Base-by-base conservation (phyloP, 2,113 vertebrate species). In the Notechis scutatus region DNA sequence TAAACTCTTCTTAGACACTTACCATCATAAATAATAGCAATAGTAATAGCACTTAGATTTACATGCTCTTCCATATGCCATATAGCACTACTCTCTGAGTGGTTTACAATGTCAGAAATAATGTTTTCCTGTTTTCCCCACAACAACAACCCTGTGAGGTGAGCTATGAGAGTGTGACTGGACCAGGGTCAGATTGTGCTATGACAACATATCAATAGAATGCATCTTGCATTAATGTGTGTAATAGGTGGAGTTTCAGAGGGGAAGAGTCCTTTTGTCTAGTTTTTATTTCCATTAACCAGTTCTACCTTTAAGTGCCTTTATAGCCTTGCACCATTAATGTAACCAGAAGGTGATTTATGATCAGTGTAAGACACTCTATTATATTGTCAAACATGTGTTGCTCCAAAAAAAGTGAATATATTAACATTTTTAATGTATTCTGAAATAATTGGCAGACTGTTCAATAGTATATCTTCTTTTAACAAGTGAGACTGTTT, bases 401-500 rank as follows among this genome's bases (percentile, higher is more conserved):
- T 29, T 9, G 20, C 11, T 74, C 39, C 5, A 24, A 34, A 86
- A 90, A 26, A 91, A 88, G 34, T n/a, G 8, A 69, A 69, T 52
- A 90, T 81, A 90, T 74, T 74, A 39, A 61, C 74, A 0, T 0
- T 93, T 34, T 92, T 85, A 89, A 91, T 39, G 55, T 90, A 81
- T 26, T 87, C 89, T 89, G 85, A 91, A 55, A 6, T 89, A 91
- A 93, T 74, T 3, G 6, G 45, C 5, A 26, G 26, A 89, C 4
- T 1, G 26, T 14, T 87, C 57, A 59, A 92, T 94, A 59, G 42
- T 93, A 88, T 10, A 91, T 23, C 90, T 42, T 14, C 15, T 90
- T 88, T 81, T 89, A 92, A 87, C 61, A 90, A 11, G 89, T 26
- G 34, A 74, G 42, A 50, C 47, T 94, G 54, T 21, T 94, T 54